Percentiles rank a stretch among this genome's conserved stretches.
phyloP scores from a whole-genome alignment of 2,797 vertebrate genomes.

The Corythornis leucogaster region DNA sequence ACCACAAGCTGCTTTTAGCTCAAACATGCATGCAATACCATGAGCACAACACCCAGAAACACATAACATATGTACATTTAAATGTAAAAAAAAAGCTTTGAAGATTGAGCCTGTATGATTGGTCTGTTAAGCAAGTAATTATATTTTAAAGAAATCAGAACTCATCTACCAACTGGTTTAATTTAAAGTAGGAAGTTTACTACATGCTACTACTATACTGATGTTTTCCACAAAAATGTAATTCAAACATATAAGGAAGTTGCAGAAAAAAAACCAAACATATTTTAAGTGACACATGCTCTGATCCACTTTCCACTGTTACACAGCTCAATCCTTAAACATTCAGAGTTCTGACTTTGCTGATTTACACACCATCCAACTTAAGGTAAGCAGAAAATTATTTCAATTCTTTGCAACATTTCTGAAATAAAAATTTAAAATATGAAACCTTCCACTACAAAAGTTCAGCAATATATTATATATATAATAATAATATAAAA shows the following conservation, averaged over 20 bases:
- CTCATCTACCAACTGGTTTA: not conserved
- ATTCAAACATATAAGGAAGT: not conserved
- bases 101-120: not conserved
- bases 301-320: not conserved
- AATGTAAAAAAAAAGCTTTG: not conserved
- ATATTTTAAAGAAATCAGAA: not conserved
- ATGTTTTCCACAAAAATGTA: not conserved
- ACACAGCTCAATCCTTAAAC: not conserved
- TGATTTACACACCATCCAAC: not conserved
- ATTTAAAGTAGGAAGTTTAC: not conserved
- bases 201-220: rapidly evolving
- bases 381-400: not conserved
- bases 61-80: rapidly evolving
- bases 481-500: not conserved
- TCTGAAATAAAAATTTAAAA: not conserved
- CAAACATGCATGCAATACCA: rapidly evolving
- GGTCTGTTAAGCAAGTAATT: no score
- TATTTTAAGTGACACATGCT: not conserved
- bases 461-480: not conserved
- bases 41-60: not conserved
- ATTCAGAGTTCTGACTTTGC: not conserved
- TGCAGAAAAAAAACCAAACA: not conserved
- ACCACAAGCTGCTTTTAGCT: not conserved
- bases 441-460: not conserved
- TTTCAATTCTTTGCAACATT: not conserved